Conservation (phyloP, 2,113 vertebrate genomes). For the Paratilapia polleni region DNA sequence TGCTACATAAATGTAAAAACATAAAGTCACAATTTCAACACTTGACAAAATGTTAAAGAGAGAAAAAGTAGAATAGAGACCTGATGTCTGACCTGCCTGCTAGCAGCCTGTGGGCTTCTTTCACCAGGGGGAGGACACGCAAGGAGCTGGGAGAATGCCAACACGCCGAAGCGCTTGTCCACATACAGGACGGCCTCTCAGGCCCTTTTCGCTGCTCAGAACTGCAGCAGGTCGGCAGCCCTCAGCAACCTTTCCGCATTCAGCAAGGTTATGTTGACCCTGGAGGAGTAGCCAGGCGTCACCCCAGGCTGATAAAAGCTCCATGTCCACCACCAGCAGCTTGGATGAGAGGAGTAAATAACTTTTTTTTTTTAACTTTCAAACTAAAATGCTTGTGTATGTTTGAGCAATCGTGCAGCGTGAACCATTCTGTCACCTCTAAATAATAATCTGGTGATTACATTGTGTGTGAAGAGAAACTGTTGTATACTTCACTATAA, state of each 20-base stretch:
- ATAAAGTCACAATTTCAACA: neutral
- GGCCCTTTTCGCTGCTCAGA: slow-evolving; percentile 79
- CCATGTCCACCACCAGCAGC: slow-evolving; percentile 77
- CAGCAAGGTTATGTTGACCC: slow-evolving; percentile 82
- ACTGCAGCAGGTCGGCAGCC: slow-evolving; percentile 83
- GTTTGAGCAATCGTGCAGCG: neutral
- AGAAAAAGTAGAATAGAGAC: neutral
- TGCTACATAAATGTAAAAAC: neutral
- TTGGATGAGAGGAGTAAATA: neutral
- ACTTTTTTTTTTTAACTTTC: neutral
- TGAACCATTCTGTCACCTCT: neutral
- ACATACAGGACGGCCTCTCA: slow-evolving; percentile 41
- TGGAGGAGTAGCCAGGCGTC: slow-evolving; percentile 73
- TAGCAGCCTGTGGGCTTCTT: slow-evolving; percentile 81
- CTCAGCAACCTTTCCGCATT: slow-evolving; percentile 83
- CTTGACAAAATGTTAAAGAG: neutral
- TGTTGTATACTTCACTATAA: neutral
- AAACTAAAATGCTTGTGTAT: neutral
- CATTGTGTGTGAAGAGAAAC: neutral
- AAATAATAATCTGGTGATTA: neutral
- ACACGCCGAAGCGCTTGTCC: slow-evolving; percentile 85
- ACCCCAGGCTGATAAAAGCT: slow-evolving; percentile 34
- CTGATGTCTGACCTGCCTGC: slow-evolving; percentile 30
- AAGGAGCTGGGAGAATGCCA: slow-evolving; percentile 83
- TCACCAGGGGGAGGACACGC: slow-evolving; percentile 76